These are phyloP conservation scores for Resseliella maxima DNA, from an alignment of 2,888 invertebrate genomes.

Conservation along the genomic window DNA sequence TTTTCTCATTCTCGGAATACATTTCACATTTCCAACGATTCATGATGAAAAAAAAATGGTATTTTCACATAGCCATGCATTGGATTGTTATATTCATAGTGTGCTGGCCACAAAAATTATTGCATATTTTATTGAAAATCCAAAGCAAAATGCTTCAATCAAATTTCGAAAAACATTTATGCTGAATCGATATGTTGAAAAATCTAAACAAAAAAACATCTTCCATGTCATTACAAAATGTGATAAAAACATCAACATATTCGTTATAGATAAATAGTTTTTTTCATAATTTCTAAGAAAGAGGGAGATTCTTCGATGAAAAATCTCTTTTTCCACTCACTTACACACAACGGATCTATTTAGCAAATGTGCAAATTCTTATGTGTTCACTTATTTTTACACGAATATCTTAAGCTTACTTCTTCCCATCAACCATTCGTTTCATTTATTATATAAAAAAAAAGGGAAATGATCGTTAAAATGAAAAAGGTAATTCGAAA, in stretches of 20 bases:
- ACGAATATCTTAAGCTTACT: constrained; percentile 11
- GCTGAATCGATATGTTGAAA: too few species aligned
- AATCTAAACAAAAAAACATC: not conserved
- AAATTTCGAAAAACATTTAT: not conserved
- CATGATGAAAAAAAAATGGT: too few species aligned
- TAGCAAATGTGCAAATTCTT: not conserved
- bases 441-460: not conserved
- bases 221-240: not conserved
- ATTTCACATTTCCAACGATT: not conserved
- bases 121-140: constrained; percentile 8
- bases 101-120: constrained; percentile 1
- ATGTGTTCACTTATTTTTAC: not conserved
- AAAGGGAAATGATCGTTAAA: not conserved
- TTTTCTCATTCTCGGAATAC: not conserved
- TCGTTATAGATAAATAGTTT: constrained; percentile 16
- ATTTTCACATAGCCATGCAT: not conserved
- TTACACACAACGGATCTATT: not conserved
- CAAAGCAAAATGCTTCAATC: not conserved
- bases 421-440: not conserved
- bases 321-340: constrained; percentile 16
- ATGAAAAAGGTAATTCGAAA: constrained; percentile 13
- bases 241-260: not conserved
- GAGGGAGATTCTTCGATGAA: not conserved
- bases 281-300: too few species aligned
- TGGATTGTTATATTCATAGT: not conserved